These are phyloP conservation scores for Phenacoccus solenopsis DNA, from an alignment of 1,140 invertebrate species.

Conservation along the genomic window DNA sequence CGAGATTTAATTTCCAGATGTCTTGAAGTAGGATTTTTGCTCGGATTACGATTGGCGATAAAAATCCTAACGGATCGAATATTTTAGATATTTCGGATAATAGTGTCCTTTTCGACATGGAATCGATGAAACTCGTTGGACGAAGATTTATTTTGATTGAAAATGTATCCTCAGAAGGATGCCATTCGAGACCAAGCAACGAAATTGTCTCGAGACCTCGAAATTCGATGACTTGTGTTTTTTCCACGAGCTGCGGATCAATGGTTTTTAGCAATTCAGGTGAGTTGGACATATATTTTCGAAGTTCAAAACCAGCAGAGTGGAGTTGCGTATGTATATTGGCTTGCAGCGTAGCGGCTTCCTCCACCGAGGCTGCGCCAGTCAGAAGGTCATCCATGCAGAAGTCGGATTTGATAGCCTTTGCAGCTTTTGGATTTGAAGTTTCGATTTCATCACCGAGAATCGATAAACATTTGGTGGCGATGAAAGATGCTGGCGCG, in stretches of 20 bases:
- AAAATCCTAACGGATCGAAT: slow-evolving; percentile 9
- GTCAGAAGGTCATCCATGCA: slow-evolving; percentile 19
- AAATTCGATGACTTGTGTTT: background rate
- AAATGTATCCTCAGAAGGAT: background rate
- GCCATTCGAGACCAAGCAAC: slow-evolving; percentile 1
- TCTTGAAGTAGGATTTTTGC: slow-evolving; percentile 9
- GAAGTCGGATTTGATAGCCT: background rate
- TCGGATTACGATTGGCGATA: background rate
- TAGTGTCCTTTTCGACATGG: slow-evolving; percentile 6
- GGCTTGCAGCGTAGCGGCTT: background rate
- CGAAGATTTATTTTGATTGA: background rate
- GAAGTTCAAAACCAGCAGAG: slow-evolving; percentile 18
- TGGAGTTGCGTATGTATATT: slow-evolving; percentile 11
- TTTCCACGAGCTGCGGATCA: background rate
- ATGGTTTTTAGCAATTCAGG: background rate
- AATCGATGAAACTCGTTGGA: background rate
- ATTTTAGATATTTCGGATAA: background rate
- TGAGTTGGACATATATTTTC: slow-evolving; percentile 9
- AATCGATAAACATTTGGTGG: background rate
- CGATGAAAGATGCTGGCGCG: background rate
- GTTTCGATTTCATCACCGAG: background rate
- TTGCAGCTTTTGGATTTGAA: background rate
- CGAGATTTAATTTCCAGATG: background rate
- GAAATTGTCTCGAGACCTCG: background rate
- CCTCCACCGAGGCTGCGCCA: background rate